Base-by-base conservation (phyloP, 2,797 vertebrate species). In the Mastacembelus armatus region DNA sequence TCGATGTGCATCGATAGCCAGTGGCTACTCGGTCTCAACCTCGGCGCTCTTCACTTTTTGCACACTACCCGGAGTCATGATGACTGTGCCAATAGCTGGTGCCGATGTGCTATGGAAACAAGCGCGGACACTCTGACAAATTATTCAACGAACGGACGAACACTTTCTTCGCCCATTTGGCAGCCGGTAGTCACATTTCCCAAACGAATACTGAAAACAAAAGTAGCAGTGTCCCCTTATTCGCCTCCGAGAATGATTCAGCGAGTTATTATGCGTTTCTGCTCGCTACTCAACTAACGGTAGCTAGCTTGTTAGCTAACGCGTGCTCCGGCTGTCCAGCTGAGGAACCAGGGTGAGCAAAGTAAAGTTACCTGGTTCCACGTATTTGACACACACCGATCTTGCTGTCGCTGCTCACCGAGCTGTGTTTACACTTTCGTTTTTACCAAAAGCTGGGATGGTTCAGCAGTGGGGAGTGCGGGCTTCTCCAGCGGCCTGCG, bases 231-330 rank as follows among this genome's bases (percentile, higher is more conserved):
- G 91, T 93, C 90, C 89, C 88, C 88, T 68, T 89, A 84, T 89
- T 90, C 66, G 45, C 69, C 72, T 80, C 77, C 75, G 85, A 83
- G 91, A 91, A 93, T 94, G 93, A 95, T 94, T 95, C 94, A 94
- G 94, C 93, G 91, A 86, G 86, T 93, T 93, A 88, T 92, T 91
- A 62, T 83, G 88, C 91, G 84, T 88, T 91, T 89, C 72, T 80
- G 86, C 85, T 74, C 29, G 85, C 84, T 82, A 60, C 78, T 81
- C 72, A 70, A 75, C 69, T 72, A 85, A 71, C 66, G 66, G 59
- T 35, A 54, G 91, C 87, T 91, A 81, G 85, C 80, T n/a, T 21
- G 71, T 79, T 57, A 86, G 87, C 90, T 88, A 89, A 74, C 91
- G 91, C 89, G 90, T 92, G 91, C 74, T 88, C 71, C 78, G 77